Base-by-base conservation (phyloP, 2,888 invertebrate genomes). In the Therioaphis trifolii region DNA sequence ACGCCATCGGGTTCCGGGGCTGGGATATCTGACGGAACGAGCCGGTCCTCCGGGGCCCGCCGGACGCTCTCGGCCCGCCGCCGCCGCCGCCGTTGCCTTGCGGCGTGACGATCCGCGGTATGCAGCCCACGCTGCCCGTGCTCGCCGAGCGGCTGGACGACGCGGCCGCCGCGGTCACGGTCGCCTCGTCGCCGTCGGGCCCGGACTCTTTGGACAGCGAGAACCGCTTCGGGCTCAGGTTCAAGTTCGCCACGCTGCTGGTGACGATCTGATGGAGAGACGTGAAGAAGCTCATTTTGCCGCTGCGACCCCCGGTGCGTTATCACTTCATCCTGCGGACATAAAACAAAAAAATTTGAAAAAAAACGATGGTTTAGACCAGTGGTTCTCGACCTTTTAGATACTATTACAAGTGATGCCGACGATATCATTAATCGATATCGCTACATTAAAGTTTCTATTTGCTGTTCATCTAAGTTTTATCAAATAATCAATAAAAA, bases 231-330 rank as follows among this genome's bases (percentile, higher is more conserved):
- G 95, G 93, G 86, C 94, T 93, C 85, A 95, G 89, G 85, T 93
- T 93, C 87, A 95, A 90, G 87, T 93, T 94, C 72, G 95, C 94
- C 86, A 95, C 95, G 88, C 95, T 94, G 89, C 94, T 95, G 88
- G 93, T 94, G 88, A 95, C 95, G 89, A 94, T 94, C 89, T 95
- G 95, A 87, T 95, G 94, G 87, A 95, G 90, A 61, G 95, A 94
- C 89, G 93, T 93, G 89, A 95, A 93, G 91, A 95, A 95, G 91
- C 95, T 95, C 95, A 95, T 95, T 84, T 86, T 88, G 69, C 52
- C 14, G 18, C 49, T 43, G 68, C 55, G n/a, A 12, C 18, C 14
- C 49, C 63, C 18, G 18, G 43, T 9, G 14, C 29, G 11, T 29
- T 61, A 63, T 74, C 75, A 82, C 71, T 58, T 52, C 71, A 85